These are phyloP conservation scores for Stichopus chloronotus DNA, from an alignment of 35 echinoderm and acorn worm genomes.

Conservation along the genomic window DNA sequence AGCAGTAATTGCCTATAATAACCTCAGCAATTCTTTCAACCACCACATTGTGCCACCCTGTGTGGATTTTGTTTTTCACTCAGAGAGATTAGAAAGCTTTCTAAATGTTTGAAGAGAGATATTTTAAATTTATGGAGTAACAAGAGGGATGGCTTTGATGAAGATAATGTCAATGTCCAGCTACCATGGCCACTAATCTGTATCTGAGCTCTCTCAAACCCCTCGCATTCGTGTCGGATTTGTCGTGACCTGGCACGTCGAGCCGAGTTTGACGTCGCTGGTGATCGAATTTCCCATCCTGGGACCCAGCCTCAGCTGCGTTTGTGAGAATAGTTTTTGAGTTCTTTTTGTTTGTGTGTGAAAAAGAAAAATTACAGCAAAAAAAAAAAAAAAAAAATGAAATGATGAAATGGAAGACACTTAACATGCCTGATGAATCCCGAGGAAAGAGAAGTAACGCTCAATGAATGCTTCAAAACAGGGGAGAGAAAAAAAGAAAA, in stretches of 20 bases:
- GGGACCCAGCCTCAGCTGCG: constrained; percentile 21
- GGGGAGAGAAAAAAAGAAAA: no score
- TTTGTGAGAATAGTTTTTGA: neutral
- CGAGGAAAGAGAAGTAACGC: neutral
- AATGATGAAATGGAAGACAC: neutral
- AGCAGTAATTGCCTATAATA: no score
- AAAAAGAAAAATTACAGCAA: neutral
- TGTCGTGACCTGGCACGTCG: neutral
- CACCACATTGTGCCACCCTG: no score
- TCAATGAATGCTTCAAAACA: neutral
- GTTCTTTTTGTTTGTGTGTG: neutral
- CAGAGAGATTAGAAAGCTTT: no score
- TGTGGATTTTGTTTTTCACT: no score
- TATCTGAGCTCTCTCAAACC: no score
- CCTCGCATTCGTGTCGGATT: neutral
- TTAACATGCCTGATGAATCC: neutral
- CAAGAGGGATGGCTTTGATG: no score
- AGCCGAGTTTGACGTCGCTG: neutral
- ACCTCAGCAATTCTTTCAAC: no score
- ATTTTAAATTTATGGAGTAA: no score
- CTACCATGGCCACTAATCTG: no score
- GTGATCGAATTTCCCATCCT: constrained; percentile 27
- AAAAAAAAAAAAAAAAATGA: neutral
- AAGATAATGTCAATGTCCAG: no score
- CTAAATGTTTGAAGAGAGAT: no score